phyloP scores from a whole-genome alignment of 2,888 invertebrate species.

The Phyllotreta striolata region DNA sequence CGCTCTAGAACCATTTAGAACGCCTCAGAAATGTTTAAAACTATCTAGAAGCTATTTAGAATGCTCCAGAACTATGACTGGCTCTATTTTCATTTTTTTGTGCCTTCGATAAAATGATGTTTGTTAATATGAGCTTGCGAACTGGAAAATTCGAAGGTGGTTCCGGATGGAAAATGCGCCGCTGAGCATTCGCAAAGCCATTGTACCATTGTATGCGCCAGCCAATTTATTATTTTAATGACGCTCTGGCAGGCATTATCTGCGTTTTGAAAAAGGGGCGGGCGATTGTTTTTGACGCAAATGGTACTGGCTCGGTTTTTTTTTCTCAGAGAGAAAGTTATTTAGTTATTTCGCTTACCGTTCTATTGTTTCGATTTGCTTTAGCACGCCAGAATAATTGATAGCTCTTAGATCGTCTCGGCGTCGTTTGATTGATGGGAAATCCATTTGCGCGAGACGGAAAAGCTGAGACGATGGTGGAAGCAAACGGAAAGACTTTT shows the following conservation, averaged over 20 bases:
- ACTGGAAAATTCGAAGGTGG: too few species aligned
- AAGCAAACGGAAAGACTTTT: constrained; percentile 8
- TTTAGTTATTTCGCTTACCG: constrained; percentile 10
- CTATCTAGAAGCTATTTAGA: too few species aligned
- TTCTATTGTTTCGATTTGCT: not conserved
- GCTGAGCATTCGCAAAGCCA: not conserved
- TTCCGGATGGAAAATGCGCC: not conserved
- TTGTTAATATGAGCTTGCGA: too few species aligned
- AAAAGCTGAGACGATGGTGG: not conserved
- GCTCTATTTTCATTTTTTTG: not conserved
- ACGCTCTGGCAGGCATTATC: constrained; percentile 18
- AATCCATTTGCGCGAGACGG: constrained; percentile 5
- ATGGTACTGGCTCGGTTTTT: not conserved
- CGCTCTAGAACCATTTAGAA: too few species aligned
- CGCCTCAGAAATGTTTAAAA: too few species aligned
- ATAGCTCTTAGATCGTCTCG: not conserved
- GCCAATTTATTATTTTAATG: constrained; percentile 30
- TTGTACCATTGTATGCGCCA: constrained; percentile 23
- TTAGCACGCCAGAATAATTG: not conserved
- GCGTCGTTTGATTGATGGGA: constrained; percentile 9
- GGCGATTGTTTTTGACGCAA: constrained; percentile 25
- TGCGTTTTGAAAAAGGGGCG: constrained; percentile 22
- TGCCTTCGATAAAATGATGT: not conserved
- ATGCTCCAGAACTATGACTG: too few species aligned
- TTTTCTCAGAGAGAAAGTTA: constrained; percentile 14